Evolutionary conservation across 2,888 invertebrate genomes (phyloP), one percentile per base, ranked within the genome.

Genomic region (Ophion ventricosus): DNA sequence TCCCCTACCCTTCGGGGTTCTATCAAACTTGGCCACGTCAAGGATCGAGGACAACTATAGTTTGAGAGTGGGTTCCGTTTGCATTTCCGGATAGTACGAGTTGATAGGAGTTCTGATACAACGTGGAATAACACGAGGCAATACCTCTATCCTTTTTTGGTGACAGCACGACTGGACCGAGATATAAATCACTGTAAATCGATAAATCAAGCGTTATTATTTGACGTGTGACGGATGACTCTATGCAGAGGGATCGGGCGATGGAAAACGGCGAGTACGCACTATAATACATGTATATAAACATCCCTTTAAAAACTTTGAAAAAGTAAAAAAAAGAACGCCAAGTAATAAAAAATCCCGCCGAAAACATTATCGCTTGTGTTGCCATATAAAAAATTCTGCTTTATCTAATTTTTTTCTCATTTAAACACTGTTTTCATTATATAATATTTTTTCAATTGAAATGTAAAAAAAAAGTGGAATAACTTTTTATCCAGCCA

Each of bases 181-280:
- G 66, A 76, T 64, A 84, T 89, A 87, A 88, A 90, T 89, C 89
- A 89, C 80, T 29, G 57, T 73, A 85, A 86, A 86, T 88, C 88
- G 86, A 90, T 90, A 90, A 90, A 90, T 90, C 90, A 89, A 83
- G 86, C 85, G 86, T 90, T 88, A 89, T 90, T 90, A 87, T 82
- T 81, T 78, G 84, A 82, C 87, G 84, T 76, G 86, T 82, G 78
- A 77, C 76, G 69, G 64, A 76, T 75, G 80, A 80, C 49, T 74
- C 69, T 78, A 54, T 63, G 61, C 61, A 35, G 25, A 64, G 84
- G 67, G 78, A 75, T 73, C 67, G 67, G 20, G 29, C 66, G 56
- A 56, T 35, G 69, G 63, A 25, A 35, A 57, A 54, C 57, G 67
- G 72, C 69, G 57, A 72, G 73, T 72, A 76, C 57, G 76, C 79